Evolutionary conservation across 2,888 invertebrate genomes (phyloP), one percentile per base, ranked within the genome.

Genomic region (Thysanoteuthis rhombus): DNA sequence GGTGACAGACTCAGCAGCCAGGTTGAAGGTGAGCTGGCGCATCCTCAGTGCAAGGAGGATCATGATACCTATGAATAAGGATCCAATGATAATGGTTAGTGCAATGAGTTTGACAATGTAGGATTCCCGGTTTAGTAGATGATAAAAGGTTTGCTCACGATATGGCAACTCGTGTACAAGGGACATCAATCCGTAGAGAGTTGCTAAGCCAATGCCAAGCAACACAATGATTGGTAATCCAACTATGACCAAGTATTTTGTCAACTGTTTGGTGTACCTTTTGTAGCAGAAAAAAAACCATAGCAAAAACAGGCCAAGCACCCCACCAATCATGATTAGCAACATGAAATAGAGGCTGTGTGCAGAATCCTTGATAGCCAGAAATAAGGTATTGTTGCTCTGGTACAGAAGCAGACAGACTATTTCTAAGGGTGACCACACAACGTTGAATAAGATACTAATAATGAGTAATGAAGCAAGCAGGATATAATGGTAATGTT

Each of bases 391-490:
- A 93, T 95, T 95, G 36, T 90, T 92, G 94, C 95, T 94, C 45
- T 95, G 95, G 94, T 95, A 95, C 90, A 95, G 93, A 32, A 96
- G 94, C 12, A 96, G 95, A 89, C 95, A 95, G n/a, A 94, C 93
- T 25, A 96, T 95, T 94, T 96, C 96, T 92, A 96, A 93, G 16
- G 96, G 96, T 93, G 95, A 95, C 95, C 96, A 96, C 52, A 96
- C 93, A 52, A 96, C 94, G 94, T 95, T 95, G 93, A 96, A 95
- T 58, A 95, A 92, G 94, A 95, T 94, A 93, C 95, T 95, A 32
- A 95, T 94, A 25, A 95, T 40, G 38, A 96, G 95, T 38, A 96
- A 94, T 32, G 95, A 94, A 28, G 95, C 94, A 39, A 96, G 94
- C 12, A 96, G 94, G 28, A 95, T 94, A 93, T 96, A 96, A 45